Base-by-base conservation (phyloP, 2,797 vertebrate species). In the Poecilia velifera region DNA sequence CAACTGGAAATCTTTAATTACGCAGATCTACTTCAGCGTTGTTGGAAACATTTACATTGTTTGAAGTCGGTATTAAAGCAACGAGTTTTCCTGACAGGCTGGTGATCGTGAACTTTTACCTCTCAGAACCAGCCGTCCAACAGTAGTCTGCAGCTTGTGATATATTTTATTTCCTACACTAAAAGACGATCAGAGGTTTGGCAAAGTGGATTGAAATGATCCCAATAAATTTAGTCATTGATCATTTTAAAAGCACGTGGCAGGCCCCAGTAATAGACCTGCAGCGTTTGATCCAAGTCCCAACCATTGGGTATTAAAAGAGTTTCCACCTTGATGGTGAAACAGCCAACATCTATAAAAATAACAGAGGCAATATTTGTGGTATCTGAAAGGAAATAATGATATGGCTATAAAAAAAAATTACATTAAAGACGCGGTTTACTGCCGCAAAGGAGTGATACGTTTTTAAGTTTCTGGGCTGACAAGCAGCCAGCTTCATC, bases 181-280 rank as follows among this genome's bases (percentile, higher is more conserved):
- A 87, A 84, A 84, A 62, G 53, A 74, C 79, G 87, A 92, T 92
- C 87, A 86, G 46, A 88, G 87, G 3, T 39, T 36, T 84, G 87
- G 84, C 88, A 64, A 86, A 80, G 81, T 80, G 79, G 43, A 53
- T 76, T 66, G 64, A 89, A 89, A 89, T 76, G 77, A 90, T 88
- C 86, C 86, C 81, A 80, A 83, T 90, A 83, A 83, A 85, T 80
- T 77, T 76, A 90, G 92, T 92, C 92, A 92, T 89, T 89, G 90
- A 92, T 93, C 64, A 72, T 89, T 91, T 70, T 89, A 85, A 86
- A 80, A 43, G 73, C 9, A 2, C 55, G 34, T 18, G 76, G 84
- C 81, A 82, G 79, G 57, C 46, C 78, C 76, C 70, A 25, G 76
- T 22, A 82, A 92, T 84, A 82, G 84, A 89, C 87, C 82, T 72